Evolutionary conservation across 2,797 vertebrate genomes (phyloP), one percentile per base, ranked within the genome.

Genomic region (Sebastes baramenuke): DNA sequence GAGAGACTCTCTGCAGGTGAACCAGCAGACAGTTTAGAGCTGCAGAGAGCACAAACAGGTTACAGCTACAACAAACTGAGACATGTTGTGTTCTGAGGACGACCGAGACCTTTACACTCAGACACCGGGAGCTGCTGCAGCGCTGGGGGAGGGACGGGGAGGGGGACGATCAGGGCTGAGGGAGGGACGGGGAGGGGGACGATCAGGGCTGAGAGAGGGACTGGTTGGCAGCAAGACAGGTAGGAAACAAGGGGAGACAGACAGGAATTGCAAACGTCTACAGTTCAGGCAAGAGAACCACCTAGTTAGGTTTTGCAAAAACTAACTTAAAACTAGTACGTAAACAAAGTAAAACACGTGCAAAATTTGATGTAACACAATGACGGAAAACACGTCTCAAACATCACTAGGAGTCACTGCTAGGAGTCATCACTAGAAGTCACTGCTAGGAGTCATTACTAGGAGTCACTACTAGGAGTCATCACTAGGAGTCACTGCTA

Each of bases 61-160:
- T 36, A 62, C 85, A 64, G 61, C 54, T 10, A 80, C 62, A 87
- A 88, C 81, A 90, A 90, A 89, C 79, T 67, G 59, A 79, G 83
- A 72, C 85, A 81, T 84, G 88, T 82, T 76, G 87, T 74, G 87
- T 79, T 82, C 66, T 2, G 61, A 52, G 54, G 56, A 75, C 8
- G 70, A 80, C 81, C 78, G 11, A 77, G 86, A 87, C 87, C 87
- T 88, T 85, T 86, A 1, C 13, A 68, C 84, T 72, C 24, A 16
- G 30, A 61, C 78, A 18, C 55, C 38, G 9, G 81, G 81, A 83
- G 69, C 69, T 56, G 68, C 78, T 81, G 81, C 79, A 70, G 71
- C 32, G 65, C 77, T 14, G 72, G 24, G 42, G 36, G 7, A 14
- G 8, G 38, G 34, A 29, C 1, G 1, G 16, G 10, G 22, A 54